Conservation (phyloP, 2,888 invertebrate genomes). For the Rhimphoctona megacephalus region DNA sequence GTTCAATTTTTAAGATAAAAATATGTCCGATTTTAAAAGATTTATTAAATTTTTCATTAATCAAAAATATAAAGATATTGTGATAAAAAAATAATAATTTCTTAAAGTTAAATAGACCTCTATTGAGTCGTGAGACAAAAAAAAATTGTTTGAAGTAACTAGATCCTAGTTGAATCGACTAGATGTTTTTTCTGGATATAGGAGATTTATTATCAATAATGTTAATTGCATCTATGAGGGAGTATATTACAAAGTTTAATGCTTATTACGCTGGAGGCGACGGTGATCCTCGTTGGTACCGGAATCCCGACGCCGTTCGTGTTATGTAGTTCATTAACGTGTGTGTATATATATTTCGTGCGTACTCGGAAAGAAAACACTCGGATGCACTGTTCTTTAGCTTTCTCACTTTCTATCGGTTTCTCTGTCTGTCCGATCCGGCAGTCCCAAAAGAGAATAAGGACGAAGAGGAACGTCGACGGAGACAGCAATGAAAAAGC, state of each 20-base stretch:
- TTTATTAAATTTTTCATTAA: too few species aligned
- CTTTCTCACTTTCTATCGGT: constrained; percentile 1
- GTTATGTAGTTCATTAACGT: constrained; percentile 22
- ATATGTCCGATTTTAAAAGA: too few species aligned
- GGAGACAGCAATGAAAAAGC: constrained; percentile 38
- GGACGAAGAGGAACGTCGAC: constrained; percentile 34
- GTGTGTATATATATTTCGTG: not conserved
- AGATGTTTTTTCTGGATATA: too few species aligned
- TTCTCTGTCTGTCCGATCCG: constrained; percentile 15
- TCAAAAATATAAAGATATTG: too few species aligned
- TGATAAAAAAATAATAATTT: too few species aligned
- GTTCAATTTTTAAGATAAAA: too few species aligned
- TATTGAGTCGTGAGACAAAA: too few species aligned
- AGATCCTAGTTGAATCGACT: too few species aligned
- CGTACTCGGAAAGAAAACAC: constrained; percentile 53
- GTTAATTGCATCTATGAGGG: not conserved
- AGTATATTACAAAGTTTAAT: not conserved
- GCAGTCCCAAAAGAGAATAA: constrained; percentile 4
- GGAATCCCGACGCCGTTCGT: constrained; percentile 44
- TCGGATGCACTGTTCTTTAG: constrained; percentile 62
- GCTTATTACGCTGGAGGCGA: constrained; percentile 23
- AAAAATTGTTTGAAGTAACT: too few species aligned
- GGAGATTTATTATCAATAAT: not conserved
- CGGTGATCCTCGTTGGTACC: constrained; percentile 40
- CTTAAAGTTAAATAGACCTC: too few species aligned